Evolutionary conservation across 2,888 invertebrate genomes (phyloP).

Genomic region (Oxytorus armatus): DNA sequence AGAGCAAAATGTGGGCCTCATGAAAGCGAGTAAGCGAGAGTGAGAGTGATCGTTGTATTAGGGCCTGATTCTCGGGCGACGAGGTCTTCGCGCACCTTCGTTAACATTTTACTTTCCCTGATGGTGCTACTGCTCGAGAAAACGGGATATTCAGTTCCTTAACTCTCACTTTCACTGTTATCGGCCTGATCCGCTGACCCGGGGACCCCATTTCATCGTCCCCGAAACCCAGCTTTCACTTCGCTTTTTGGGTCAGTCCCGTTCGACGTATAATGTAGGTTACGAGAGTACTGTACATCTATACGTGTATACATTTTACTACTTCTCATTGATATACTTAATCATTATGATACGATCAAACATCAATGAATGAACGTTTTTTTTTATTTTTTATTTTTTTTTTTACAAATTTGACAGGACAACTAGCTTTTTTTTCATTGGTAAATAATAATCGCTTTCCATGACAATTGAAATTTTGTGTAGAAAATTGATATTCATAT

Average conservation of each 20-base stretch:
- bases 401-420: too few relatives aligned
- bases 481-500: too few relatives aligned
- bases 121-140: constrained; percentile 44
- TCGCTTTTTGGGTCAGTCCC: constrained; percentile 57
- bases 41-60: constrained; percentile 50
- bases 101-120: constrained; percentile 51
- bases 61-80: constrained; percentile 1
- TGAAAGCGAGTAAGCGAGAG: constrained; percentile 51
- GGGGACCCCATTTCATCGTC: constrained; percentile 66
- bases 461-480: too few relatives aligned
- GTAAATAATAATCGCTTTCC: too few relatives aligned
- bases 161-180: constrained; percentile 72
- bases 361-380: too few relatives aligned
- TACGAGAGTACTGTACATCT: constrained; percentile 15
- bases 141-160: constrained; percentile 57
- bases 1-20: constrained; percentile 25
- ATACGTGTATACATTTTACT: background rate
- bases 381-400: too few relatives aligned
- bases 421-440: too few relatives aligned
- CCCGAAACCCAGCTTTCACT: constrained; percentile 72
- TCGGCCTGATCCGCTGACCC: constrained; percentile 71
- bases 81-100: background rate
- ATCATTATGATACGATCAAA: too few relatives aligned
- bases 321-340: too few relatives aligned
- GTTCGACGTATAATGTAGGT: constrained; percentile 39